Percentiles rank a stretch among this genome's conserved stretches.
phyloP scores from a whole-genome alignment of 2,797 vertebrate species.

The Sebastes jordani region DNA sequence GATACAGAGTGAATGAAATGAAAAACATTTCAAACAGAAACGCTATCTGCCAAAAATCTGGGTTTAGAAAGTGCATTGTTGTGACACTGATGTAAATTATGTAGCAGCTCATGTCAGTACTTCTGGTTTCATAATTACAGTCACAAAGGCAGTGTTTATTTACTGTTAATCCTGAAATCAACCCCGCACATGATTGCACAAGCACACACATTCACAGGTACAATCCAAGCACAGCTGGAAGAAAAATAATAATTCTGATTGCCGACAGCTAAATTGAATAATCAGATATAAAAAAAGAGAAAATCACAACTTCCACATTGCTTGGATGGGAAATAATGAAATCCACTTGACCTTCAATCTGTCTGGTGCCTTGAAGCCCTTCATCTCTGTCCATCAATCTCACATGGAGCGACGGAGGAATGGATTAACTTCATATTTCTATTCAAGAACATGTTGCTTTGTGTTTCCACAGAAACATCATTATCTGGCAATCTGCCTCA shows the following conservation, averaged over 20 bases:
- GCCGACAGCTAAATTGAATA: constrained; percentile 41
- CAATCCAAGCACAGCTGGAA: constrained; percentile 7
- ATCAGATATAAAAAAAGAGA: constrained; percentile 31
- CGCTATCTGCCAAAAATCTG: constrained; percentile 35
- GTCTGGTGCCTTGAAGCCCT: constrained; percentile 43
- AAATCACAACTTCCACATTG: constrained; percentile 29
- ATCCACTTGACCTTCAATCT: constrained; percentile 71
- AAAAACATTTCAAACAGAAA: constrained; percentile 50
- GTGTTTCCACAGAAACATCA: constrained; percentile 12
- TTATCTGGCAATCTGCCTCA: constrained; percentile 28
- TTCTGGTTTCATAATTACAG: constrained; percentile 41
- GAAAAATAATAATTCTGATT: constrained; percentile 4
- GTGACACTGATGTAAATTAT: constrained; percentile 52
- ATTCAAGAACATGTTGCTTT: constrained; percentile 34
- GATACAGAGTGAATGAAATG: constrained; percentile 21
- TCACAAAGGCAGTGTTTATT: constrained; percentile 39
- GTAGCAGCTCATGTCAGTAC: constrained; percentile 33
- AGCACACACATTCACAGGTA: not conserved
- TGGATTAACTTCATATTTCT: constrained; percentile 49
- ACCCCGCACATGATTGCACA: constrained; percentile 2
- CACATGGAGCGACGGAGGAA: constrained; percentile 26
- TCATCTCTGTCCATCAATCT: constrained; percentile 55
- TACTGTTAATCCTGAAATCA: constrained; percentile 29
- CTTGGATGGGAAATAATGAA: constrained; percentile 54
- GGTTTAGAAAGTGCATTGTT: constrained; percentile 37